These are phyloP conservation scores for Chanos chanos DNA, from an alignment of 2,797 vertebrate genomes.

Conservation along the genomic window DNA sequence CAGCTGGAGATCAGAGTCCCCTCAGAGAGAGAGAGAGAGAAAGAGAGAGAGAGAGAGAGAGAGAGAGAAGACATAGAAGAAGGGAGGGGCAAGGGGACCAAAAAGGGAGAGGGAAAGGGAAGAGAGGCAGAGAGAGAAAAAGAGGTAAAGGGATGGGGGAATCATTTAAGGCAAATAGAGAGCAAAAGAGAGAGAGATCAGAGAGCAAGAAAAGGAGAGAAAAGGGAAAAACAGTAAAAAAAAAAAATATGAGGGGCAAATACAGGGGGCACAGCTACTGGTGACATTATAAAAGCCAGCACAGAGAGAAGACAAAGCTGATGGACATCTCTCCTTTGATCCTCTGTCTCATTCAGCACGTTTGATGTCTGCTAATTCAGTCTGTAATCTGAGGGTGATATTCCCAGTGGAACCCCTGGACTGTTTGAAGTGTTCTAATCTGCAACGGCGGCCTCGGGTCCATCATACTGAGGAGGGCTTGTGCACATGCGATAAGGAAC, in stretches of 20 bases:
- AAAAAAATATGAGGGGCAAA: neutral
- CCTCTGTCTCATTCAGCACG: conserved; percentile 37
- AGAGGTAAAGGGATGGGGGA: neutral
- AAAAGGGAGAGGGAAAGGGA: neutral
- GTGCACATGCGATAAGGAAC: conserved; percentile 58
- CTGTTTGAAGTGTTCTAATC: conserved; percentile 62
- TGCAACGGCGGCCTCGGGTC: conserved; percentile 41
- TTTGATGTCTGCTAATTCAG: conserved; percentile 72
- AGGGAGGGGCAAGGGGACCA: conserved; percentile 24
- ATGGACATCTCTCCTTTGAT: conserved; percentile 59
- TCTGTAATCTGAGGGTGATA: conserved; percentile 63
- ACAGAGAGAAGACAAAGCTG: conserved; percentile 42
- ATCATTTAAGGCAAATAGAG: neutral
- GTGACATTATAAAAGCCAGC: conserved; percentile 3
- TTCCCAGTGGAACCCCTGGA: conserved; percentile 56
- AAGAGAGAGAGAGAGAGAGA: neutral
- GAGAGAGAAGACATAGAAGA: conserved; percentile 6
- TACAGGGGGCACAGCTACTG: neutral
- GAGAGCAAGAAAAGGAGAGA: neutral
- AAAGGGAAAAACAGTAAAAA: neutral
- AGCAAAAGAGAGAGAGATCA: neutral
- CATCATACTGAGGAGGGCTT: conserved; percentile 49
- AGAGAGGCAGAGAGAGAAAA: neutral
- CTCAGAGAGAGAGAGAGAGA: neutral
- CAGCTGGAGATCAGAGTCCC: conserved; percentile 37